A percentile compares a stretch with the other conserved stretches of the same genome.
Conservation (phyloP, 2,888 invertebrate genomes). For the Trachelus iudaicus region DNA sequence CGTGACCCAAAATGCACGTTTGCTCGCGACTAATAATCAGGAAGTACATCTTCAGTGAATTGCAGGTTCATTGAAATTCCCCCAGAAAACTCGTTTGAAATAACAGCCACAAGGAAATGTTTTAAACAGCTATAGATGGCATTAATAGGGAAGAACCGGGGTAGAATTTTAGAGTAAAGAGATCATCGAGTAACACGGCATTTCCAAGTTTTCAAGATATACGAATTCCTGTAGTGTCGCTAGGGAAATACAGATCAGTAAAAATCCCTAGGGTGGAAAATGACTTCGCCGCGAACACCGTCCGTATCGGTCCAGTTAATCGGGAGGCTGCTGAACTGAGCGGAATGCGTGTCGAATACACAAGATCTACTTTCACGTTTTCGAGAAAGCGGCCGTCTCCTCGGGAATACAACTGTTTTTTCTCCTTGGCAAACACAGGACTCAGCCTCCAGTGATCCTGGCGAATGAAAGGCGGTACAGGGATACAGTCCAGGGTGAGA, state of each 20-base stretch:
- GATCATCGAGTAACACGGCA: background rate
- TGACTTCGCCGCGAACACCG: background rate
- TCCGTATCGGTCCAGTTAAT: conserved; percentile 25
- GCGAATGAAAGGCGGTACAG: background rate
- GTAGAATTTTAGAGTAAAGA: background rate
- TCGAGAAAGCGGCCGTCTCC: background rate
- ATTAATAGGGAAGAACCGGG: background rate
- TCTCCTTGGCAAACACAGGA: background rate
- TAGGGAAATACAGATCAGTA: background rate
- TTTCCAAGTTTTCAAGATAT: background rate
- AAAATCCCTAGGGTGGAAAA: background rate
- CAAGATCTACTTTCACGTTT: background rate
- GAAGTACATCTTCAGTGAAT: background rate
- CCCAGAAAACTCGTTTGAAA: background rate
- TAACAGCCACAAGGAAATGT: background rate
- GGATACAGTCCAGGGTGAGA: background rate
- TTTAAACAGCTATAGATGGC: background rate
- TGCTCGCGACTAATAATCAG: background rate
- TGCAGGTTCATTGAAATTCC: background rate
- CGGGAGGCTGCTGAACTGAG: conserved; percentile 35
- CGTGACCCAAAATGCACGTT: background rate
- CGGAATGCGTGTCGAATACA: conserved; percentile 27
- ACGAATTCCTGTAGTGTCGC: background rate
- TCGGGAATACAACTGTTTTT: background rate
- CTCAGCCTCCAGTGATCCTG: background rate